phyloP scores from a whole-genome alignment of 1,140 invertebrate species.

The Bombyx mori region ASM3026992v2 NC_085116.1:10715001-10715500 shows the following conservation, averaged over 20 bases:
- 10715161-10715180: conserved; percentile 34
- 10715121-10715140: neutral
- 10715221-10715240: conserved; percentile 38
- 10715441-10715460: conserved; percentile 14
- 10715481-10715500: conserved; percentile 6
- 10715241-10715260: conserved; percentile 63
- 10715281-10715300: conserved; percentile 37
- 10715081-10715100: no score
- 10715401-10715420: conserved; percentile 55
- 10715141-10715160: conserved; percentile 29
- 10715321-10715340: conserved; percentile 63
- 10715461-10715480: neutral
- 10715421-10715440: conserved; percentile 49
- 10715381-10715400: conserved; percentile 69
- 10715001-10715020: no score
- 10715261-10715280: conserved; percentile 39
- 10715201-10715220: conserved; percentile 31
- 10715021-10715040: no score
- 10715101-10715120: no score
- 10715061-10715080: no score
- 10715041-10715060: no score
- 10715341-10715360: conserved; percentile 68
- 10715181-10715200: conserved; percentile 34
- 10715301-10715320: conserved; percentile 60
- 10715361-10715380: conserved; percentile 71